Conservation (phyloP, 1,140 invertebrate species). For the Sweltsa coloradensis region DNA sequence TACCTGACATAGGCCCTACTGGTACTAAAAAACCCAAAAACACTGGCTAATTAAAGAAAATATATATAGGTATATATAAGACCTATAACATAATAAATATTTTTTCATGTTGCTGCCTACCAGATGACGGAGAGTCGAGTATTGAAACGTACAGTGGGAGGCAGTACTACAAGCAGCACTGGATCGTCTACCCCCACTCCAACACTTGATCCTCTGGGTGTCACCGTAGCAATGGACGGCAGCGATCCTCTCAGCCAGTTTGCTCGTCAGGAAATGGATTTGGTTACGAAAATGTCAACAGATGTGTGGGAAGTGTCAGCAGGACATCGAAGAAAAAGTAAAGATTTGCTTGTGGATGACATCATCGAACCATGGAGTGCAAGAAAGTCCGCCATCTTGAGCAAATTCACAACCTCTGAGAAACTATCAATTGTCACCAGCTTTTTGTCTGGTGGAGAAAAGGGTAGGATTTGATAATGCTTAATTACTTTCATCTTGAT, state of each 20-base stretch:
- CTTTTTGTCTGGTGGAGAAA: conserved; percentile 67
- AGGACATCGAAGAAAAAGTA: conserved; percentile 32
- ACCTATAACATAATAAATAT: conserved; percentile 2
- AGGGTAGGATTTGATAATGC: conserved; percentile 39
- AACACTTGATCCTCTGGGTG: conserved; percentile 41
- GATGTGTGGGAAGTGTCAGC: conserved; percentile 39
- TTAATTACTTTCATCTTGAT: too few relatives aligned
- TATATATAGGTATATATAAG: conserved; percentile 1
- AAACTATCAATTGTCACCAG: conserved; percentile 81
- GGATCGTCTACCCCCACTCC: conserved; percentile 34
- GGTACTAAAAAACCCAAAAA: too few relatives aligned
- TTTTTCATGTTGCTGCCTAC: too few relatives aligned
- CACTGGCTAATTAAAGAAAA: conserved; percentile 8
- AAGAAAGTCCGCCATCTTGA: conserved; percentile 59
- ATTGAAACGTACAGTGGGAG: conserved; percentile 31
- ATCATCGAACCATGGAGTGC: conserved; percentile 61
- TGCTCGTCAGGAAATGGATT: conserved; percentile 45
- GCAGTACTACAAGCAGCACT: conserved; percentile 26
- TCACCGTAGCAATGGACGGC: conserved; percentile 44
- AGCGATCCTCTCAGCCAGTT: conserved; percentile 63
- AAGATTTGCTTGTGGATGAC: conserved; percentile 31
- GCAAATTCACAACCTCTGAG: conserved; percentile 83
- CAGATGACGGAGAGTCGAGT: conserved; percentile 35
- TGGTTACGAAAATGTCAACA: conserved; percentile 45
- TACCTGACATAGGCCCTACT: too few relatives aligned